Percentiles rank a stretch among this genome's conserved stretches.
Evolutionary conservation across 2,797 vertebrate genomes (phyloP).

Genomic region (Onychomys torridus): DNA sequence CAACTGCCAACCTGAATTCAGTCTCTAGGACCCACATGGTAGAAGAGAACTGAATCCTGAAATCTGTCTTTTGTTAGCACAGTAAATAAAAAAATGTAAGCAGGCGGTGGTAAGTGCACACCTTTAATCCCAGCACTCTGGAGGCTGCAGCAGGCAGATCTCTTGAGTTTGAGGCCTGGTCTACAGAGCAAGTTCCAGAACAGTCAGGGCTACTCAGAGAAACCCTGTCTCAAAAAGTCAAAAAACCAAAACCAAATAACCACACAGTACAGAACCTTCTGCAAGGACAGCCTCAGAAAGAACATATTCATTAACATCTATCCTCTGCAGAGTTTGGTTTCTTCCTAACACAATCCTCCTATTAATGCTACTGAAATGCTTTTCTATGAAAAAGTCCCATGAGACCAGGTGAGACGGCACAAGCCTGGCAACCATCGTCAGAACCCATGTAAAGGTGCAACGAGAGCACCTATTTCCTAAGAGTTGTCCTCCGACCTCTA

Average conservation of each 20-base stretch:
- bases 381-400: background rate
- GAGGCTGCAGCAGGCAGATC: background rate
- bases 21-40: background rate
- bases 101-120: background rate
- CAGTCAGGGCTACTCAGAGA: background rate
- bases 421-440: background rate
- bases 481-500: background rate
- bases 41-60: background rate
- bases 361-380: background rate
- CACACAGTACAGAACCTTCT: background rate
- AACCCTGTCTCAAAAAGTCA: background rate
- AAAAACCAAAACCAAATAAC: background rate
- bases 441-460: background rate
- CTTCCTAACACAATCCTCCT: background rate
- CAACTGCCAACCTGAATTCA: background rate
- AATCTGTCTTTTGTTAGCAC: background rate
- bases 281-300: background rate
- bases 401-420: background rate
- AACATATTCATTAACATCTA: background rate
- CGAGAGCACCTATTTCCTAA: background rate
- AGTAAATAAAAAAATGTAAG: background rate
- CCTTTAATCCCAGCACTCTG: background rate
- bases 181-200: background rate
- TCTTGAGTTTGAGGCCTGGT: background rate
- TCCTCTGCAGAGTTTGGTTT: background rate